These are phyloP conservation scores for Noturus placidus DNA, from an alignment of 2,113 vertebrate species.

Conservation along the genomic window DNA sequence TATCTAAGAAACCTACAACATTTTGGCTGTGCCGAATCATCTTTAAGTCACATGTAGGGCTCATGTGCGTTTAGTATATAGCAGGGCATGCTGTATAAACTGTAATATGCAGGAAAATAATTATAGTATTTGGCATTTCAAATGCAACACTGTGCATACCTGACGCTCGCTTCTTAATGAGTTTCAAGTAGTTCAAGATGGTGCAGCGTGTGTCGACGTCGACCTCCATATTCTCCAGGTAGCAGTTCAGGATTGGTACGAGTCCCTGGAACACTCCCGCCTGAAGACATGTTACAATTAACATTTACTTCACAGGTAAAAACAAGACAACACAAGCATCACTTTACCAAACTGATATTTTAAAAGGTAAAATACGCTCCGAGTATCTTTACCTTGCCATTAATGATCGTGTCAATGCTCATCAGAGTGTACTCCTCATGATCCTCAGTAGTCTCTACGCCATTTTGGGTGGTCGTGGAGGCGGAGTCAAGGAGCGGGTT, in stretches of 20 bases:
- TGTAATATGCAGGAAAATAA: background rate
- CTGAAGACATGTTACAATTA: conserved; percentile 64
- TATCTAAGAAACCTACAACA: no score
- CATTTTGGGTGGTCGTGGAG: conserved; percentile 74
- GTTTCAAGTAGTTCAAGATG: conserved; percentile 95
- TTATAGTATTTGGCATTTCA: background rate
- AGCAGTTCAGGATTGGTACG: conserved; percentile 94
- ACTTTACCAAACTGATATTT: background rate
- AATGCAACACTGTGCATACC: conserved; percentile 69
- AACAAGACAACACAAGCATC: background rate
- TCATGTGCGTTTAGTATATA: background rate
- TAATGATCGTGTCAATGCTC: conserved; percentile 98
- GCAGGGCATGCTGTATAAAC: background rate
- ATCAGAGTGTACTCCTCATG: conserved; percentile 87
- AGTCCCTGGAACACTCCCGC: conserved; percentile 95
- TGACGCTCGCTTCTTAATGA: conserved; percentile 97
- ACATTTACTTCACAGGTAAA: background rate
- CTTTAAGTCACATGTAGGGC: no score
- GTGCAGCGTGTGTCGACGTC: conserved; percentile 97
- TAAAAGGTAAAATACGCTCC: background rate
- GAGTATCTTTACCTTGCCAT: conserved; percentile 83
- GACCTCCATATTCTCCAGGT: conserved; percentile 98
- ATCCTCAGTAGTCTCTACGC: conserved; percentile 65
- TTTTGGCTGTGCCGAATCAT: background rate
- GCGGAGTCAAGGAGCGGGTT: conserved; percentile 81